Conservation (phyloP, 2,888 invertebrate species). For the Electrophaes corylata region DNA sequence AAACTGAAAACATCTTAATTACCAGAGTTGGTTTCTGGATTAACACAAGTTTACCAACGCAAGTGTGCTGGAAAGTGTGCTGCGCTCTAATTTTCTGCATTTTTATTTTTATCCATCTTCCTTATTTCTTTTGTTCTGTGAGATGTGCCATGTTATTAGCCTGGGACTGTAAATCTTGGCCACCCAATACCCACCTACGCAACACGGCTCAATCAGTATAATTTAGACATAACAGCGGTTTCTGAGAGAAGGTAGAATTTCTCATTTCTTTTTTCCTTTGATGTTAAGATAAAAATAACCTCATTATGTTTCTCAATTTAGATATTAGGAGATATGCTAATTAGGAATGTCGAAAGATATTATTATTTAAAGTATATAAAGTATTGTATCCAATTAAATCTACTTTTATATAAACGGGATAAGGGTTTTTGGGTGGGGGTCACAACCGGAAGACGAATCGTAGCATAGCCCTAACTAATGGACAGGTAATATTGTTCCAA, state of each 20-base stretch:
- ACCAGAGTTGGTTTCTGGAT: too few species aligned
- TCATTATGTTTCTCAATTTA: conserved; percentile 25
- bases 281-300: conserved; percentile 27
- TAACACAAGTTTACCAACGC: too few species aligned
- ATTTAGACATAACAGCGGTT: conserved; percentile 31
- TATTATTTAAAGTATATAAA: conserved; percentile 13
- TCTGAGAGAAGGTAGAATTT: conserved; percentile 23
- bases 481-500: too few species aligned
- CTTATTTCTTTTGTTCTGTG: background rate
- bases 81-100: background rate
- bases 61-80: too few species aligned
- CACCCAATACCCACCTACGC: conserved; percentile 26
- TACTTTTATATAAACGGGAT: too few species aligned
- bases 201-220: conserved; percentile 24
- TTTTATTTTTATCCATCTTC: background rate
- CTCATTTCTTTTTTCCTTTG: conserved; percentile 25
- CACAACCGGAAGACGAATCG: too few species aligned
- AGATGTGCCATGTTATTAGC: conserved; percentile 6
- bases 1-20: too few species aligned
- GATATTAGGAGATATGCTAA: conserved; percentile 29
- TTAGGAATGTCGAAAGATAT: conserved; percentile 17
- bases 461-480: too few species aligned
- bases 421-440: too few species aligned
- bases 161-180: conserved; percentile 14
- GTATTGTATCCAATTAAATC: conserved; percentile 1